These are phyloP conservation scores for Pyrrhosoma nymphula DNA, from an alignment of 2,888 invertebrate species.

Conservation along the genomic window DNA sequence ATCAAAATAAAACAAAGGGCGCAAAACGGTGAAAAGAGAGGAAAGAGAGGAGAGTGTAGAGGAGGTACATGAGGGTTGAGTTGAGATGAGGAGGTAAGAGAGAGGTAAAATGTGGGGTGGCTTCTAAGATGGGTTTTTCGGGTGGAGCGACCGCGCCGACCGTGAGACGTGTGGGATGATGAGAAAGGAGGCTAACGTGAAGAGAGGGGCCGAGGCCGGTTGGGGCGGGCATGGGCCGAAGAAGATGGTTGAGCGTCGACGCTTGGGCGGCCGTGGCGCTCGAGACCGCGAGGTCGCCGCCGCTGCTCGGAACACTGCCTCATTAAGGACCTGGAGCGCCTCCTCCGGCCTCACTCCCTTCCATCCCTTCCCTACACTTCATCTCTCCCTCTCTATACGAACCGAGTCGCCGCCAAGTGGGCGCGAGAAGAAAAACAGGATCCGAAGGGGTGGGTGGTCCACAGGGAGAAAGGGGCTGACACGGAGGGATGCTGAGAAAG, in stretches of 20 bases:
- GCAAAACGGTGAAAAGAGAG: neutral
- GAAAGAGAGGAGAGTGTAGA: neutral
- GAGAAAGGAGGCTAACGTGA: neutral
- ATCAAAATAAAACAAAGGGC: neutral
- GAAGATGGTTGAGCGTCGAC: neutral
- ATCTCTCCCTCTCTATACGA: neutral
- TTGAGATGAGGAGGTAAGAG: neutral
- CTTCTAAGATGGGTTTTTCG: neutral
- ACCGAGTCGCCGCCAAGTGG: slow-evolving; percentile 35
- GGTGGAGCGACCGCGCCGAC: slow-evolving; percentile 1
- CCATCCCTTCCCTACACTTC: neutral
- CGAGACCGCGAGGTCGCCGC: neutral
- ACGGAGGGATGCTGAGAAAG: slow-evolving; percentile 41
- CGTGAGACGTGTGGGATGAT: slow-evolving; percentile 10
- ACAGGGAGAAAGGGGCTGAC: neutral
- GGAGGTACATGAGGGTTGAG: neutral
- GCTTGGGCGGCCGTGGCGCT: neutral
- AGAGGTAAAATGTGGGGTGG: neutral
- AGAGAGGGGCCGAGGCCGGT: neutral
- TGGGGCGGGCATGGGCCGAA: neutral
- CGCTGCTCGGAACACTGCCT: slow-evolving; percentile 26
- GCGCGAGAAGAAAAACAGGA: slow-evolving; percentile 53
- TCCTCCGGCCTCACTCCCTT: neutral
- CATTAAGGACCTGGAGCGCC: slow-evolving; percentile 47
- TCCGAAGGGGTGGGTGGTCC: slow-evolving; percentile 56